phyloP scores from a whole-genome alignment of 2,113 vertebrate species.

The Pedionomus torquatus region DNA sequence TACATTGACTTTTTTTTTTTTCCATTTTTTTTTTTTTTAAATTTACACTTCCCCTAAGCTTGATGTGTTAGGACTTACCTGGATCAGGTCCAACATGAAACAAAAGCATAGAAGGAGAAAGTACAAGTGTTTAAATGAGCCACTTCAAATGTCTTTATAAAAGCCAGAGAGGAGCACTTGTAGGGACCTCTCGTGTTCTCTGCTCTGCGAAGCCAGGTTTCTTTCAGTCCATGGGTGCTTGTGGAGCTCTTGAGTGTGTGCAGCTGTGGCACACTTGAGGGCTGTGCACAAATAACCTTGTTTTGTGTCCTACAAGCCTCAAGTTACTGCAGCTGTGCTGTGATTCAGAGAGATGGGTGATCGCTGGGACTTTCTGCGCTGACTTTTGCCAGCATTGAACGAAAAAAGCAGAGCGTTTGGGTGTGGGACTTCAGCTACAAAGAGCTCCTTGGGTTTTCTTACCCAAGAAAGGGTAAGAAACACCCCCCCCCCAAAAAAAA shows the following conservation, averaged over 20 bases:
- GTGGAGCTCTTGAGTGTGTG: neutral
- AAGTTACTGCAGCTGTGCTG: neutral
- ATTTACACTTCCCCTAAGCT: neutral
- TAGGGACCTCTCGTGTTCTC: neutral
- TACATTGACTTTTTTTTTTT: neutral
- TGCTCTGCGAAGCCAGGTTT: neutral
- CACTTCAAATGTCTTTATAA: neutral
- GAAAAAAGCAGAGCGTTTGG: neutral
- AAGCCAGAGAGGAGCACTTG: neutral
- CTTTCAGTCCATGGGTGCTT: neutral
- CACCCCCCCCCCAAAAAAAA: too few species aligned
- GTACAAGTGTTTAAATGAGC: neutral
- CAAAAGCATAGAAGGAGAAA: neutral
- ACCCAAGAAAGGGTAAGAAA: neutral
- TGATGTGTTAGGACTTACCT: neutral
- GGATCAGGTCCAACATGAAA: neutral
- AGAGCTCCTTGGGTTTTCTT: neutral
- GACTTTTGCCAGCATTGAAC: neutral
- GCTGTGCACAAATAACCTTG: neutral
- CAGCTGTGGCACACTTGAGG: neutral
- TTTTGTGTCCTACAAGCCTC: neutral
- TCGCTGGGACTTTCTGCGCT: neutral
- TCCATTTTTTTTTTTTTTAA: neutral
- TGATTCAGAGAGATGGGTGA: neutral
- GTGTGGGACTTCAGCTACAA: neutral